Conservation (phyloP, 2,888 invertebrate genomes). For the Syritta pipiens region DNA sequence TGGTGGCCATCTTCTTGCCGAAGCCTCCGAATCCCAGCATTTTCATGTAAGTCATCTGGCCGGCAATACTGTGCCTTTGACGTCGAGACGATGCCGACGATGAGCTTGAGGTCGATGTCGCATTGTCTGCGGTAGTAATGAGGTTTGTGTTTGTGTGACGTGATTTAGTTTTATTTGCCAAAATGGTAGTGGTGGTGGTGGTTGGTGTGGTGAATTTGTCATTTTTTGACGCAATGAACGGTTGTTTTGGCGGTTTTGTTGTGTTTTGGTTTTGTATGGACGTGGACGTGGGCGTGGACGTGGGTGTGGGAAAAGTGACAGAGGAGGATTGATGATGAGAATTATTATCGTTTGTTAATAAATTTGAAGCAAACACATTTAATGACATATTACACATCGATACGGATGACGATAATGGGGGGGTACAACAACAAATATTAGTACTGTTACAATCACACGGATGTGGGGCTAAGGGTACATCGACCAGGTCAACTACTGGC, state of each 20-base stretch:
- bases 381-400: constrained; percentile 64
- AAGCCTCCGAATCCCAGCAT: constrained; percentile 88
- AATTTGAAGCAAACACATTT: constrained; percentile 65
- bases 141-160: constrained; percentile 71
- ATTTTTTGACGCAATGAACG: constrained; percentile 13
- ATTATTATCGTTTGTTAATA: constrained; percentile 63
- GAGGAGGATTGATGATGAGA: constrained; percentile 43
- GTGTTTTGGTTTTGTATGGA: constrained; percentile 11
- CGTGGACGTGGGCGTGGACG: constrained; percentile 61
- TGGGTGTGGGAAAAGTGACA: constrained; percentile 48
- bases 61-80: constrained; percentile 97
- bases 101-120: constrained; percentile 76
- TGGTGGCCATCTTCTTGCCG: constrained; percentile 84
- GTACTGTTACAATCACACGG: constrained; percentile 48
- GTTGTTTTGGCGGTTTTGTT: constrained; percentile 1
- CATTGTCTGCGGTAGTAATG: constrained; percentile 77
- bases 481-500: constrained; percentile 12
- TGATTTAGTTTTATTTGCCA: constrained; percentile 62
- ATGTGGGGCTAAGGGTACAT: no score
- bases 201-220: constrained; percentile 28
- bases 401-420: constrained; percentile 47
- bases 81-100: constrained; percentile 83
- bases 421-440: constrained; percentile 47
- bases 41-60: constrained; percentile 96
- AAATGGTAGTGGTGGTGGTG: constrained; percentile 15